Evolutionary conservation across 1,140 invertebrate species (phyloP).

Genomic region (Lasaia peninsularis): DNA sequence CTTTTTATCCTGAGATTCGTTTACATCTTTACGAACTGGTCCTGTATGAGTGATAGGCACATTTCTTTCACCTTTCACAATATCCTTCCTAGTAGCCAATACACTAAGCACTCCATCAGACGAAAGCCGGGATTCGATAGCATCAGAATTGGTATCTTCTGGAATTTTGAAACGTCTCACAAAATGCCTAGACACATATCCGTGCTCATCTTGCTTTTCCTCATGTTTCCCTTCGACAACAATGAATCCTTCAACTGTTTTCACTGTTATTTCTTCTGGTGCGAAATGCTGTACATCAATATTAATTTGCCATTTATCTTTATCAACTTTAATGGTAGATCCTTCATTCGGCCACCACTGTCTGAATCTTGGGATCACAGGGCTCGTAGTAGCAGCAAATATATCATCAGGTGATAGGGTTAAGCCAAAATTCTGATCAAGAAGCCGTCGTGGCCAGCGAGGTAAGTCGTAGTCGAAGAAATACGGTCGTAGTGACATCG

Average conservation of each 20-base stretch:
- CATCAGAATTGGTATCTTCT: constrained; percentile 81
- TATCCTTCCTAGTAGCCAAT: constrained; percentile 75
- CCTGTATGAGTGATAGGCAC: constrained; percentile 61
- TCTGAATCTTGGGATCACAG: constrained; percentile 38
- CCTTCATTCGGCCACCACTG: constrained; percentile 51
- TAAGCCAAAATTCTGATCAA: constrained; percentile 60
- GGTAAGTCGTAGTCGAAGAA: constrained; percentile 57
- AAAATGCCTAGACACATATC: constrained; percentile 86
- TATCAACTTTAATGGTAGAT: constrained; percentile 57
- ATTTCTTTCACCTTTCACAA: constrained; percentile 50
- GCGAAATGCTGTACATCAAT: constrained; percentile 92
- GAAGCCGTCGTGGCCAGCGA: constrained; percentile 45
- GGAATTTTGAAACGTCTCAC: constrained; percentile 84
- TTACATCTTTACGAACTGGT: constrained; percentile 45
- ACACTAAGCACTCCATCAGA: constrained; percentile 87
- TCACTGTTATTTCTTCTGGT: constrained; percentile 90
- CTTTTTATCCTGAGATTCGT: constrained; percentile 25
- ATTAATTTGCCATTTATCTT: constrained; percentile 81
- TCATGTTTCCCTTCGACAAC: constrained; percentile 87
- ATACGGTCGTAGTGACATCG: constrained; percentile 52
- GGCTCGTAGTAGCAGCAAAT: constrained; percentile 41
- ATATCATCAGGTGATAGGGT: constrained; percentile 55
- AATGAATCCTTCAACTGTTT: constrained; percentile 84
- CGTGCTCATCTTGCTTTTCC: constrained; percentile 86
- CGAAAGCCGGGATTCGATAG: constrained; percentile 83